Percentiles rank a stretch among this genome's conserved stretches.
Evolutionary conservation across 2,113 vertebrate species (phyloP).

Genomic region (Nycticorax nycticorax): DNA sequence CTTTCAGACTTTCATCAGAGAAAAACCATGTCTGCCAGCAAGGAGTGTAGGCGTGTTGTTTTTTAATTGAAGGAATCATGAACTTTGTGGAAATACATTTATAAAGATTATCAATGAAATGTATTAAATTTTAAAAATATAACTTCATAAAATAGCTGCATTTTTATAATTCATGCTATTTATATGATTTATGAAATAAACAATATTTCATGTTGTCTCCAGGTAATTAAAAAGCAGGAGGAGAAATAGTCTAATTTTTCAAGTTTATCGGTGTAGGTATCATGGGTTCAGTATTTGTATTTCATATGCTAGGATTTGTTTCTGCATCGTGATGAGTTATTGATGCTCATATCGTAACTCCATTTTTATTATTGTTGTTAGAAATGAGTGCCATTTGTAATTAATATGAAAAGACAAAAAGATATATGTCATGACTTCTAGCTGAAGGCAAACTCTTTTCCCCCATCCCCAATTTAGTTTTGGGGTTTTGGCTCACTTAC

Average conservation of each 20-base stretch:
- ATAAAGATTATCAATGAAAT: background rate
- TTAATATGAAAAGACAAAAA: background rate
- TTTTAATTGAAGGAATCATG: background rate
- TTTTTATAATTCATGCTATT: background rate
- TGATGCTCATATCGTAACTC: background rate
- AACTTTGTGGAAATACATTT: background rate
- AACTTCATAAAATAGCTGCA: background rate
- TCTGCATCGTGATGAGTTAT: background rate
- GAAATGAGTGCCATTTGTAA: background rate
- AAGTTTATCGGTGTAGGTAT: background rate
- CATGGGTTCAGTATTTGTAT: background rate
- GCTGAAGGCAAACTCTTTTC: background rate
- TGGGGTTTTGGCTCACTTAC: background rate
- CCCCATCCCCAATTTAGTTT: background rate
- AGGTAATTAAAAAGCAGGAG: background rate
- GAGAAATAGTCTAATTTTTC: background rate
- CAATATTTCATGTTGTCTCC: background rate
- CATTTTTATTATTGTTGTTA: background rate
- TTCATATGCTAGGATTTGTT: background rate
- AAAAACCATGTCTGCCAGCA: background rate
- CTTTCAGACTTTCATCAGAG: background rate
- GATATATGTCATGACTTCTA: background rate
- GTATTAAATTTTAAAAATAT: background rate
- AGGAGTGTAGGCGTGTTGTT: background rate
- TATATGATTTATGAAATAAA: background rate